These are phyloP conservation scores for Anoplopoma fimbria DNA, from an alignment of 2,113 vertebrate genomes.

Conservation along the genomic window DNA sequence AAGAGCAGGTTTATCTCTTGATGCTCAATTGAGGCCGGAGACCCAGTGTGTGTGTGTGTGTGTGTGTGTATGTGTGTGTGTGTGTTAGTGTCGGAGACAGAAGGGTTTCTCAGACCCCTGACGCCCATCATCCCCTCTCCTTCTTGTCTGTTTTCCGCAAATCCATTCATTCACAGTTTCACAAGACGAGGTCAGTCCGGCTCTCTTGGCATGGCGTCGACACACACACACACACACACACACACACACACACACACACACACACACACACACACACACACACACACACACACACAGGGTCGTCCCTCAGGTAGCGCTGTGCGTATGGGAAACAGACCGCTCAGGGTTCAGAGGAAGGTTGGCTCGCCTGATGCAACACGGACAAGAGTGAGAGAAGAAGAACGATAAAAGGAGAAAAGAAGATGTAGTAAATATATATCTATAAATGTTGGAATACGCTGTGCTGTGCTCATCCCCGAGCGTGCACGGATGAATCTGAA, in stretches of 20 bases:
- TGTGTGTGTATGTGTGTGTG: constrained; percentile 41
- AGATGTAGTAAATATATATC: too few species aligned
- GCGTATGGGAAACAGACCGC: constrained; percentile 52
- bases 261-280: background rate
- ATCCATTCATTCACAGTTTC: constrained; percentile 67
- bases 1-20: constrained; percentile 71
- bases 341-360: constrained; percentile 60
- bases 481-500: constrained; percentile 2
- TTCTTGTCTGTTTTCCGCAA: constrained; percentile 46
- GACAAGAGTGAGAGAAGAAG: background rate
- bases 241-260: background rate
- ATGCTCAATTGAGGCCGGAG: constrained; percentile 70
- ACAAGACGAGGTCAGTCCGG: constrained; percentile 57
- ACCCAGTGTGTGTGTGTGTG: constrained; percentile 44
- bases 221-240: constrained; percentile 9
- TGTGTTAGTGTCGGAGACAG: constrained; percentile 37
- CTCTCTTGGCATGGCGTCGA: constrained; percentile 19
- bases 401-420: background rate
- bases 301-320: constrained; percentile 48
- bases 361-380: constrained; percentile 41
- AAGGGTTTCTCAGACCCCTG: constrained; percentile 69
- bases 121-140: constrained; percentile 63
- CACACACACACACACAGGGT: background rate
- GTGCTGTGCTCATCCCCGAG: background rate
- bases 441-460: background rate